Percentiles rank a stretch among this genome's conserved stretches.
These are phyloP conservation scores for Okapia johnstoni DNA, from an alignment of 2,113 vertebrate species.

Conservation along the genomic window DNA sequence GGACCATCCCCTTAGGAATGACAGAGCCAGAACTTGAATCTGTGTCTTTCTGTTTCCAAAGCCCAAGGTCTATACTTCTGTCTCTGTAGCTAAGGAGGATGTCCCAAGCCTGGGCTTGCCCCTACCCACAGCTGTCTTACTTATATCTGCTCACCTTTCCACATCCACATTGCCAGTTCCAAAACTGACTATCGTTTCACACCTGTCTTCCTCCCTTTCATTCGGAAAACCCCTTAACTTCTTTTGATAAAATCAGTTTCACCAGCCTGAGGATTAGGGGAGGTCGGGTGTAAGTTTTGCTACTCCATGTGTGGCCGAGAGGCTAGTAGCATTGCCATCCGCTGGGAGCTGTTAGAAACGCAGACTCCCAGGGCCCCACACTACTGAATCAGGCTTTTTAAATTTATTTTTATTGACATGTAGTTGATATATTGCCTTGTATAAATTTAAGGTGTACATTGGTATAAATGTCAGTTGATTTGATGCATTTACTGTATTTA, in stretches of 20 bases:
- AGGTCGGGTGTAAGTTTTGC: not conserved
- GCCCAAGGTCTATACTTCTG: not conserved
- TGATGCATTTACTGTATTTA: not conserved
- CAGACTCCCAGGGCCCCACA: not conserved
- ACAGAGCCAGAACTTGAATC: not conserved
- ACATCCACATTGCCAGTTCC: not conserved
- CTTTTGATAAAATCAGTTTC: not conserved
- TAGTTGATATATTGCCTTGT: not conserved
- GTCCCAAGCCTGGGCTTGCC: not conserved
- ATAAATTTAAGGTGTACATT: not conserved
- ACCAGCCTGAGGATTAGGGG: not conserved
- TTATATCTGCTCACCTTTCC: not conserved
- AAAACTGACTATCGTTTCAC: not conserved
- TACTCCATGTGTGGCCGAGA: too few relatives aligned
- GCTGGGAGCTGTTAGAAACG: not conserved
- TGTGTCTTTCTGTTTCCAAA: not conserved
- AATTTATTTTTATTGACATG: not conserved
- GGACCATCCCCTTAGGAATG: not conserved
- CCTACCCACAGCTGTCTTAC: not conserved
- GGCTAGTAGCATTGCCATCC: rapidly evolving
- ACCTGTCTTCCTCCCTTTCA: not conserved
- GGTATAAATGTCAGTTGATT: not conserved
- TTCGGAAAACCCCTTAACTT: not conserved
- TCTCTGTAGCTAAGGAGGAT: not conserved
- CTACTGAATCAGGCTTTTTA: too few relatives aligned